Percentiles rank a stretch among this genome's conserved stretches.
These are phyloP conservation scores for Scyliorhinus canicula DNA, from an alignment of 2,797 vertebrate species.

Conservation along the genomic window DNA sequence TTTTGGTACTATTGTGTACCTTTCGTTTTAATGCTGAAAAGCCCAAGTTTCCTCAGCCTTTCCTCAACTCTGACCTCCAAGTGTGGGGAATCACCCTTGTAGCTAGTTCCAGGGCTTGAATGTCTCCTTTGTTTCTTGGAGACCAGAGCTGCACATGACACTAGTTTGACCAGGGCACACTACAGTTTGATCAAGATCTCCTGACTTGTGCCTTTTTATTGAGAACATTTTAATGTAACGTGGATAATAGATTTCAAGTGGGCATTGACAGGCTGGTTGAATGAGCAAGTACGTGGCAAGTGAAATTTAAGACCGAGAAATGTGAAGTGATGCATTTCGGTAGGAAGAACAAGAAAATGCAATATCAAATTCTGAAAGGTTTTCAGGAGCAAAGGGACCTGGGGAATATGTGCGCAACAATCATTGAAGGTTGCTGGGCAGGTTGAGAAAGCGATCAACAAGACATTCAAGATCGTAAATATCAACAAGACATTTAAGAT, in stretches of 20 bases:
- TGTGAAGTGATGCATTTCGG: neutral
- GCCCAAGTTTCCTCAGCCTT: neutral
- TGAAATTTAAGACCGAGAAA: neutral
- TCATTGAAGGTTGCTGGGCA: neutral
- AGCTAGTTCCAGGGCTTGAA: neutral
- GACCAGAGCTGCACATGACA: neutral
- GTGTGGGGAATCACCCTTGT: neutral
- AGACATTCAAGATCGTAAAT: too few relatives aligned
- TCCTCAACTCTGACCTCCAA: neutral
- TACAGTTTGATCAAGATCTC: neutral
- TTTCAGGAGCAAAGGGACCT: neutral
- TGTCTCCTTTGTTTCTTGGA: neutral
- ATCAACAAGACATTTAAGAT: too few relatives aligned
- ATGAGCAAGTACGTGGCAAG: neutral
- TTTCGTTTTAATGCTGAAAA: neutral
- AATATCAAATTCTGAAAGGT: neutral
- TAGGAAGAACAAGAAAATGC: neutral
- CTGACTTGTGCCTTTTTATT: neutral
- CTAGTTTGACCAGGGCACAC: neutral
- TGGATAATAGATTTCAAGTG: neutral
- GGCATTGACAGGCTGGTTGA: neutral
- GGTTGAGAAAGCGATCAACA: neutral
- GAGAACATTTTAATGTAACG: neutral
- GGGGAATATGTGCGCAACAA: neutral
- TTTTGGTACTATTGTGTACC: neutral